Evolutionary conservation across 2,888 invertebrate species (phyloP), one percentile per base, ranked within the genome.

Genomic region (Acanthosepion lycidas): DNA sequence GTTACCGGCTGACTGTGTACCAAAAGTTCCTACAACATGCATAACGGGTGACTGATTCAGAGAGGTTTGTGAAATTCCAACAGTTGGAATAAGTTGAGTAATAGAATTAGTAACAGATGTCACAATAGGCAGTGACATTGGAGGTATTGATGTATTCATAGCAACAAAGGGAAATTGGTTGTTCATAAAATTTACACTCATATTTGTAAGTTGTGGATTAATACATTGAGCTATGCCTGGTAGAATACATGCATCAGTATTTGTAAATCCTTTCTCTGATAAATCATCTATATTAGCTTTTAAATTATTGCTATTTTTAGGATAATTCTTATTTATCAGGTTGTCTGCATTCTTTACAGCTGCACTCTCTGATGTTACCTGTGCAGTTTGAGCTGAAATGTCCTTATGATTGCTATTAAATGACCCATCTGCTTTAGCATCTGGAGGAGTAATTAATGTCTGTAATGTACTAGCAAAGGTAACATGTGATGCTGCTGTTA

Each of bases 21-120:
- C 94, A 55, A 96, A 91, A n/a, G 95, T 94, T 53, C 94, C 95
- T 91, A 95, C 94, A 53, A 96, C 94, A 28, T 95, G 95, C 12
- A 95, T 64, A 28, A 95, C 51, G 18, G 95, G 95, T 49, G 95
- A 95, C 64, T 95, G 95, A 55, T 94, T 94, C 33, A 94, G 59
- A 33, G 94, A 55, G 15, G 94, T 33, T 42, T 53, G 94, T 64
- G 94, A 94, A 48, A 91, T 95, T 6, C 97, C 96, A 51, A 96
- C 96, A 53, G 97, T 95, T 78, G 97, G 97, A 91, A 97, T 97
- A 78, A 97, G 96, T 95, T 97, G 97, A 48, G 97, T 96, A 95
- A 97, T 95, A 64, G 96, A 95, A 94, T 96, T 96, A 78, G 97
- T 97, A 15, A 97, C 97, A 94, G 96, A 96, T 92, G 96, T 97